phyloP scores from a whole-genome alignment of 2,888 invertebrate species.

The Ceratothoa steindachneri region DNA sequence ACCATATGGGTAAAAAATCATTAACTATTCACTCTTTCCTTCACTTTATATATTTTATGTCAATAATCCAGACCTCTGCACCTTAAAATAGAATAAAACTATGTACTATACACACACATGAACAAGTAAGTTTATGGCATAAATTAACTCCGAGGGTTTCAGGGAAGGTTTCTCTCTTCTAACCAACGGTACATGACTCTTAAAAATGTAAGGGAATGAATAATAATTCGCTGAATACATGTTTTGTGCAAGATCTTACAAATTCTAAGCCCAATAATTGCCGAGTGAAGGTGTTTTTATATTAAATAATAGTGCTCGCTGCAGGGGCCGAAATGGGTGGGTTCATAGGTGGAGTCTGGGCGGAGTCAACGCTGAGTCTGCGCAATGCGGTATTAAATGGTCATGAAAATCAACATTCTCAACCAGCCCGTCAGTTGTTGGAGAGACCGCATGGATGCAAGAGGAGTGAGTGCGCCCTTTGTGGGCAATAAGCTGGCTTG shows the following conservation, averaged over 20 bases:
- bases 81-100: no score
- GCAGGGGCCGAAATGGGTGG: slow-evolving; percentile 23
- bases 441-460: slow-evolving; percentile 34
- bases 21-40: no score
- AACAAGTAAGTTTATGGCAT: no score
- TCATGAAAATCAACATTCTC: slow-evolving; percentile 18
- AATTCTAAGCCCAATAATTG: slow-evolving; percentile 7
- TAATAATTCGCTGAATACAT: background rate
- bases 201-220: no score
- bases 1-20: no score
- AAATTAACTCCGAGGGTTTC: no score
- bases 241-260: background rate
- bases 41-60: no score
- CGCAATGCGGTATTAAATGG: slow-evolving; percentile 40
- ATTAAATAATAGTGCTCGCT: slow-evolving; percentile 21
- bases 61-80: no score
- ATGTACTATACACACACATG: no score
- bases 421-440: slow-evolving; percentile 22
- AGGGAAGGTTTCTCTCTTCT: no score
- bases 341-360: slow-evolving; percentile 19
- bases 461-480: slow-evolving; percentile 36
- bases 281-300: slow-evolving; percentile 10
- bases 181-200: no score
- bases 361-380: slow-evolving; percentile 29
- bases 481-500: slow-evolving; percentile 34